Conservation (phyloP, 2,797 vertebrate species). For the Clamator glandarius region DNA sequence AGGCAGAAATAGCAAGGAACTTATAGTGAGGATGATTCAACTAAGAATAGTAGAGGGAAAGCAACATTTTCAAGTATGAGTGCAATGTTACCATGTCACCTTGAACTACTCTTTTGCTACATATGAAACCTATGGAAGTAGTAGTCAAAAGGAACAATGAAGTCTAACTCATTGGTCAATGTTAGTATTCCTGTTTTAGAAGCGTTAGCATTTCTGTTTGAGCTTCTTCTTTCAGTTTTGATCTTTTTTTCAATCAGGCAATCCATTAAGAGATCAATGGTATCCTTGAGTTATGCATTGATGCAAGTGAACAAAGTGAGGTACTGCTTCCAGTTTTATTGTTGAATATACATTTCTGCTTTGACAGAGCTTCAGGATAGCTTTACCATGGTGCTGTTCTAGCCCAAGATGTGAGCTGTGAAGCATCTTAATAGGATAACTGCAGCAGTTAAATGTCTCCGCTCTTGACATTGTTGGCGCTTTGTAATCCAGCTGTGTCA, state of each 20-base stretch:
- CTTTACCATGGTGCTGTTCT: background rate
- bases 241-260: background rate
- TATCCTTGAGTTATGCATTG: rapidly evolving
- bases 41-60: background rate
- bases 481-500: background rate
- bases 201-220: background rate
- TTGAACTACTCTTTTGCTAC: background rate
- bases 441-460: background rate
- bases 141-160: background rate
- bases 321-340: background rate
- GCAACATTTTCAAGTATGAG: background rate
- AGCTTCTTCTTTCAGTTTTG: background rate
- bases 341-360: background rate
- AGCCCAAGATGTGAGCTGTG: background rate
- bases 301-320: background rate
- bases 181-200: background rate
- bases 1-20: background rate
- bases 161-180: background rate
- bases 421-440: background rate
- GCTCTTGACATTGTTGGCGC: background rate
- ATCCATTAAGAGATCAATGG: background rate
- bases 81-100: background rate
- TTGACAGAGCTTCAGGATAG: background rate
- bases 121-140: background rate
- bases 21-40: background rate